A percentile compares a stretch with the other conserved stretches of the same genome.
Conservation (phyloP, 1,140 invertebrate genomes). For the Eciton burchellii region DNA sequence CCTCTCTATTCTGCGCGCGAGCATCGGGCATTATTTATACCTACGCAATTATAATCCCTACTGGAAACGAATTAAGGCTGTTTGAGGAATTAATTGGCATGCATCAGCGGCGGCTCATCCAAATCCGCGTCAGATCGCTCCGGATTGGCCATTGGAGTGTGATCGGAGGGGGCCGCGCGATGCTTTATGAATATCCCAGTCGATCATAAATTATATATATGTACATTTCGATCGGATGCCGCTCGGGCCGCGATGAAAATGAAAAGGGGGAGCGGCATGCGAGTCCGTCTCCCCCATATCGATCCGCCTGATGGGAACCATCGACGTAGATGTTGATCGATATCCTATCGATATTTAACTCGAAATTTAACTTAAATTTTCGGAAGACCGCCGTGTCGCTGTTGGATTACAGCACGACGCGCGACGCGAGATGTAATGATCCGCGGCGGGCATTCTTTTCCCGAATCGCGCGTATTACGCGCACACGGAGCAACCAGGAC, state of each 20-base stretch:
- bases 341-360: not conserved
- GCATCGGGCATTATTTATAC: not conserved
- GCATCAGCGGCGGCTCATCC: too few relatives aligned
- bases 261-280: too few relatives aligned
- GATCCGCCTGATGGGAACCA: too few relatives aligned
- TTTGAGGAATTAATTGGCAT: not conserved
- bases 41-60: not conserved
- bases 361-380: not conserved
- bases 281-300: too few relatives aligned
- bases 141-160: not conserved
- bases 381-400: not conserved
- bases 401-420: not conserved
- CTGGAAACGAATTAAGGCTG: not conserved
- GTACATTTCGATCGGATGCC: not conserved
- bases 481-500: slow-evolving; percentile 40
- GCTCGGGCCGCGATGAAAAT: too few relatives aligned
- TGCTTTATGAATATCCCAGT: not conserved
- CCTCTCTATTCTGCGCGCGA: not conserved
- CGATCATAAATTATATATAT: not conserved
- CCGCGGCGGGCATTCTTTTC: slow-evolving; percentile 3
- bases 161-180: too few relatives aligned
- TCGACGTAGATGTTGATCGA: slow-evolving; percentile 9
- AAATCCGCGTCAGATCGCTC: not conserved
- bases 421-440: slow-evolving; percentile 1
- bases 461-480: slow-evolving; percentile 48